Percentiles rank a stretch among this genome's conserved stretches.
Conservation (phyloP, 2,797 vertebrate species). For the Semotilus atromaculatus region DNA sequence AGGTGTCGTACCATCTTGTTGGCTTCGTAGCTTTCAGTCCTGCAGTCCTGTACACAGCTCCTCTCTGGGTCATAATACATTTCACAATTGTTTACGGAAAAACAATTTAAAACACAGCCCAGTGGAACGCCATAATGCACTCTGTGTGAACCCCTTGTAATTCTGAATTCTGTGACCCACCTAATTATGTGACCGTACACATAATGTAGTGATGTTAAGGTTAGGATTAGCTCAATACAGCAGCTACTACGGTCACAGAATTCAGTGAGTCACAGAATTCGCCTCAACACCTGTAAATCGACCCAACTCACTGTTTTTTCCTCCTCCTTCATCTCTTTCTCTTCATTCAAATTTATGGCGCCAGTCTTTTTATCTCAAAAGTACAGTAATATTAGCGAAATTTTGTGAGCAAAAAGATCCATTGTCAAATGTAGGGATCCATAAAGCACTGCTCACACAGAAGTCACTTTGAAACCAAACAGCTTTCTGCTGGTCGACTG, state of each 20-base stretch:
- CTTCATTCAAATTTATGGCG: neutral
- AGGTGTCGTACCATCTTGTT: conserved; percentile 10
- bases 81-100: conserved; percentile 5
- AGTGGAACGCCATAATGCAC: neutral
- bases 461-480: neutral
- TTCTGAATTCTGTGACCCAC: neutral
- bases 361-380: neutral
- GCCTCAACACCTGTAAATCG: neutral
- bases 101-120: neutral
- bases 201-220: neutral
- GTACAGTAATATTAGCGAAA: neutral
- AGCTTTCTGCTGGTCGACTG: neutral
- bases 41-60: conserved; percentile 1
- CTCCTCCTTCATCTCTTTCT: neutral
- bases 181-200: neutral
- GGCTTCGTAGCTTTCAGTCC: conserved; percentile 32
- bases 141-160: neutral
- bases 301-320: neutral
- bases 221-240: neutral
- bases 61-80: conserved; percentile 17
- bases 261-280: neutral
- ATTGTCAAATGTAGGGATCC: neutral
- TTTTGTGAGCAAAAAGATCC: neutral
- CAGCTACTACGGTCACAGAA: neutral
- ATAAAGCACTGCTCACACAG: neutral